Conservation (phyloP, 1,140 invertebrate species). For the Drosophila sulfurigaster region DNA sequence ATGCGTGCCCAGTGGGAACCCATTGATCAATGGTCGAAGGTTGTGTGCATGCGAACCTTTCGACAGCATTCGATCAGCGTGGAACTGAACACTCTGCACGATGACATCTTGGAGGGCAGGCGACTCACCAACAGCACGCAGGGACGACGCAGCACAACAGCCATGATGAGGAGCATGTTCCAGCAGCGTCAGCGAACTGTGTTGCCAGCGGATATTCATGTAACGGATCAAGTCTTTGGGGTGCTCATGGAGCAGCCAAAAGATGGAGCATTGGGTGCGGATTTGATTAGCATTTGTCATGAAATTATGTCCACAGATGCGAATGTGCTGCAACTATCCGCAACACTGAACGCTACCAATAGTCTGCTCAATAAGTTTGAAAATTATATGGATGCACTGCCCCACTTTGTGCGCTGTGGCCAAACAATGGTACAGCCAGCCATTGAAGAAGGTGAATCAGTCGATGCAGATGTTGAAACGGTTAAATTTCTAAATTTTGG, state of each 20-base stretch:
- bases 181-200: slow-evolving; percentile 42
- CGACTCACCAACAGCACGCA: slow-evolving; percentile 40
- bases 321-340: slow-evolving; percentile 60
- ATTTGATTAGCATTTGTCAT: slow-evolving; percentile 70
- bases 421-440: slow-evolving; percentile 17
- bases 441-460: slow-evolving; percentile 14
- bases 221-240: slow-evolving; percentile 63
- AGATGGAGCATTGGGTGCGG: slow-evolving; percentile 53
- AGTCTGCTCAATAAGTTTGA: slow-evolving; percentile 65
- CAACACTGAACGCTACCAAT: slow-evolving; percentile 73
- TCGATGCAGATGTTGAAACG: slow-evolving; percentile 53
- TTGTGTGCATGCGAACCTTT: slow-evolving; percentile 58
- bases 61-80: slow-evolving; percentile 61
- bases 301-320: slow-evolving; percentile 71
- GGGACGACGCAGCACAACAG: slow-evolving; percentile 44
- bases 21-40: slow-evolving; percentile 34
- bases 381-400: slow-evolving; percentile 70
- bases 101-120: slow-evolving; percentile 61
- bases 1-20: slow-evolving; percentile 59
- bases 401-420: slow-evolving; percentile 61
- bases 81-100: slow-evolving; percentile 62
- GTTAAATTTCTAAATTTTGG: slow-evolving; percentile 61
- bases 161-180: slow-evolving; percentile 55
- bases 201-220: slow-evolving; percentile 70
- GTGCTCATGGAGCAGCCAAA: slow-evolving; percentile 52